Conservation (phyloP, 2,797 vertebrate genomes). For the Mareca penelope region DNA sequence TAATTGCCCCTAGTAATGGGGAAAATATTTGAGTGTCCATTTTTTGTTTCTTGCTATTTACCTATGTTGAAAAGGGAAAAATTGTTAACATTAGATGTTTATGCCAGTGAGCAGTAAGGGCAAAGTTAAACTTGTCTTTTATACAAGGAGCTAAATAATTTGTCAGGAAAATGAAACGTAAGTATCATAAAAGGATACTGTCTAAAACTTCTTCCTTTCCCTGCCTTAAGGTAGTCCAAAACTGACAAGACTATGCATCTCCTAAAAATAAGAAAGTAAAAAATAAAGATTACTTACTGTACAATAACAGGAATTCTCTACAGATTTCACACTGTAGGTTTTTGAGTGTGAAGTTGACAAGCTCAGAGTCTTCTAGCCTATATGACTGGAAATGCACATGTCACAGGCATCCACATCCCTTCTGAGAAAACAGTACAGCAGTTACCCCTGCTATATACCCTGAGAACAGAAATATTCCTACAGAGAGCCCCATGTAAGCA, state of each 20-base stretch:
- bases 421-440: background rate
- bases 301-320: background rate
- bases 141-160: background rate
- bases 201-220: fast-evolving
- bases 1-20: slow-evolving; percentile 19
- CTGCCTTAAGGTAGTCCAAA: background rate
- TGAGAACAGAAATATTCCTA: background rate
- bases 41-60: background rate
- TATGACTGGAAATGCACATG: background rate
- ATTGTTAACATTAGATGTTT: fast-evolving
- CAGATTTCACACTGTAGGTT: background rate
- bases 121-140: background rate
- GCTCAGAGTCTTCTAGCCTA: background rate
- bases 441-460: fast-evolving
- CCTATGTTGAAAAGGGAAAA: background rate
- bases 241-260: background rate
- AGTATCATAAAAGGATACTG: background rate
- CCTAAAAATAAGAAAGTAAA: background rate
- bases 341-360: fast-evolving
- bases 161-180: fast-evolving
- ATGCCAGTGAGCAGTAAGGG: fast-evolving
- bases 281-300: background rate
- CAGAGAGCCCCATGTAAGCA: fast-evolving
- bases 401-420: background rate
- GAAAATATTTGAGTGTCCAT: slow-evolving; percentile 70